Conservation (phyloP, 2,113 vertebrate species). For the Raphicerus campestris region DNA sequence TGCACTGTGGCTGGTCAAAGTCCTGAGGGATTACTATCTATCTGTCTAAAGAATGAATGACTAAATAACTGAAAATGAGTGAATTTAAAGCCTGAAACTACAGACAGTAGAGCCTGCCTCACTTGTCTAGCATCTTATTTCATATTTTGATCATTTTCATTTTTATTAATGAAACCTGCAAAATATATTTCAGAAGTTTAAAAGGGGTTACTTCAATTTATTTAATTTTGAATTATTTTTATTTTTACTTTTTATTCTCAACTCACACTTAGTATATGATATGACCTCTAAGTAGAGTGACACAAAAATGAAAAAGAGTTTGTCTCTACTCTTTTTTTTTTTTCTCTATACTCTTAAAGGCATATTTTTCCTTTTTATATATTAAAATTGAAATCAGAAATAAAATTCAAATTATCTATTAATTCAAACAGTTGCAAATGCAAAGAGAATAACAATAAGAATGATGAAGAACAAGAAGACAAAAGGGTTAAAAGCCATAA, state of each 20-base stretch:
- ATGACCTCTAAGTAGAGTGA: not conserved
- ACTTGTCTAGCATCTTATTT: not conserved
- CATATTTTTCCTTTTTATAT: not conserved
- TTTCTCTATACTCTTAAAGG: not conserved
- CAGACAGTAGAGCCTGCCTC: not conserved
- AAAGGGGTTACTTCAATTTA: not conserved
- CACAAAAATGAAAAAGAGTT: not conserved
- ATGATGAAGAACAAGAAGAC: not conserved
- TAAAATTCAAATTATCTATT: not conserved
- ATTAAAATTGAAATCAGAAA: not conserved
- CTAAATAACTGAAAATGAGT: not conserved
- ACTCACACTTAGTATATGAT: not conserved
- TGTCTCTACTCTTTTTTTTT: not conserved
- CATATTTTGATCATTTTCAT: not conserved
- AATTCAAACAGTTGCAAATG: not conserved
- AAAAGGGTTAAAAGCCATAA: not conserved
- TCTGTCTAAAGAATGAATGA: not conserved
- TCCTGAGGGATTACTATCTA: not conserved
- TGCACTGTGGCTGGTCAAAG: not conserved
- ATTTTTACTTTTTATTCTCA: not conserved
- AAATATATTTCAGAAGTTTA: not conserved
- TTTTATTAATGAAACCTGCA: not conserved
- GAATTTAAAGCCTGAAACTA: not conserved
- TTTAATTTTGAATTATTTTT: conserved; percentile 5
- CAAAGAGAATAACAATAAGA: not conserved